A percentile compares a stretch with the other conserved stretches of the same genome.
phyloP scores from a whole-genome alignment of 2,113 vertebrate genomes.

The Xiphias gladius region DNA sequence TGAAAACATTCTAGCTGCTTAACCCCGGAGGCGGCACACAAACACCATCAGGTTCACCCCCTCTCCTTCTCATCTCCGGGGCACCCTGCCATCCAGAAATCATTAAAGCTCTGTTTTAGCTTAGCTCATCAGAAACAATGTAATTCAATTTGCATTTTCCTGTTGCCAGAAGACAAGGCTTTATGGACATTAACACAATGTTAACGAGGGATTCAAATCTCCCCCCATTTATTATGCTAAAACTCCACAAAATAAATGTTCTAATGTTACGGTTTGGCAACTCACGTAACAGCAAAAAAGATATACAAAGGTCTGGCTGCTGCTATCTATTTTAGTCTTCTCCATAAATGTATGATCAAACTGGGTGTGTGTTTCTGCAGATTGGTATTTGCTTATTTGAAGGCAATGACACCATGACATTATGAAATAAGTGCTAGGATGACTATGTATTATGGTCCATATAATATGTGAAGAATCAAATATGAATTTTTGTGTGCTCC shows the following conservation, averaged over 20 bases:
- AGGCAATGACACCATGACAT: background rate
- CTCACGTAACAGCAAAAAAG: slow-evolving; percentile 20
- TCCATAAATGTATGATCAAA: background rate
- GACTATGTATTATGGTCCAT: too few relatives aligned
- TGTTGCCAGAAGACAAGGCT: slow-evolving; percentile 52
- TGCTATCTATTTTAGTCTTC: background rate
- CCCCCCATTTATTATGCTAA: slow-evolving; percentile 42
- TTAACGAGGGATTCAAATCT: slow-evolving; percentile 65
- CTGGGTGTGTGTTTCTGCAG: background rate
- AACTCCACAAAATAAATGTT: slow-evolving; percentile 55
- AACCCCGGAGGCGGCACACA: slow-evolving; percentile 32
- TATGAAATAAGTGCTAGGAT: background rate
- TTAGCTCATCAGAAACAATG: slow-evolving; percentile 62
- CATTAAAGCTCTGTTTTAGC: slow-evolving; percentile 58
- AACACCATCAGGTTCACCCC: slow-evolving; percentile 31
- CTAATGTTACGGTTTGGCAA: slow-evolving; percentile 47
- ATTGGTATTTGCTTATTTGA: background rate
- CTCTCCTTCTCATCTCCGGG: slow-evolving; percentile 10
- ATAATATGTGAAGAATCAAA: too few relatives aligned
- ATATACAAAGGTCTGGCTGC: slow-evolving; percentile 20
- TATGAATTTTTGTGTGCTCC: too few relatives aligned
- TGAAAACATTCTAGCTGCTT: slow-evolving; percentile 56
- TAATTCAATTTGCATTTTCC: slow-evolving; percentile 64
- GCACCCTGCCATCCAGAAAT: slow-evolving; percentile 39
- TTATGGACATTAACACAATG: slow-evolving; percentile 57